A percentile compares a stretch with the other conserved stretches of the same genome.
Conservation (phyloP, 2,888 invertebrate species). For the Dendrolimus houi region DNA sequence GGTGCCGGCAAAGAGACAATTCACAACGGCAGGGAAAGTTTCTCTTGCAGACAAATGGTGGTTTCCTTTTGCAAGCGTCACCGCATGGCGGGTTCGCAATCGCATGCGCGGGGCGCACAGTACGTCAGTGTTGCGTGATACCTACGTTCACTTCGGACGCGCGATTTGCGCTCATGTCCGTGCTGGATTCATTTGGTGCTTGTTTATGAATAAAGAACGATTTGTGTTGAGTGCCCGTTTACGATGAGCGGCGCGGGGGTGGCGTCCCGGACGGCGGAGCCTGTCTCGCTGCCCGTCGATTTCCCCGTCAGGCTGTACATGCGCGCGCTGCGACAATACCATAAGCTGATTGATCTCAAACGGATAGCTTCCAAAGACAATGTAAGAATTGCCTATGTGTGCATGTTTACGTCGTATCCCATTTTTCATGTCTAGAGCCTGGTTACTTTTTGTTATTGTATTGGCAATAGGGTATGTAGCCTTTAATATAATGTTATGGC, state of each 20-base stretch:
- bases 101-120: constrained; percentile 54
- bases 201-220: constrained; percentile 47
- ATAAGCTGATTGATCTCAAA: constrained; percentile 75
- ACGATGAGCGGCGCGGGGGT: constrained; percentile 60
- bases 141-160: constrained; percentile 74
- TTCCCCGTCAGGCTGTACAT: constrained; percentile 72
- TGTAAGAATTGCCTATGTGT: constrained; percentile 41
- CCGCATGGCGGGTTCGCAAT: constrained; percentile 44
- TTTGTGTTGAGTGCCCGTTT: constrained; percentile 36
- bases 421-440: too few relatives aligned
- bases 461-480: too few relatives aligned
- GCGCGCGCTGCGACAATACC: constrained; percentile 79
- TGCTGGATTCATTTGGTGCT: constrained; percentile 36
- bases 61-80: constrained; percentile 57
- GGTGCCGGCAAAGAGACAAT: constrained; percentile 34
- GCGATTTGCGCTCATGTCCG: constrained; percentile 50
- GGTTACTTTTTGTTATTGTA: too few relatives aligned
- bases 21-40: constrained; percentile 56
- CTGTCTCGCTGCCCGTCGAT: constrained; percentile 41
- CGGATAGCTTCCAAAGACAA: constrained; percentile 70
- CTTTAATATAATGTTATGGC: too few relatives aligned
- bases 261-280: constrained; percentile 48
- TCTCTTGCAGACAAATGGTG: constrained; percentile 39
- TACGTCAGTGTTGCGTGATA: constrained; percentile 65
- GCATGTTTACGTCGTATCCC: not conserved